Evolutionary conservation across 2,888 invertebrate genomes (phyloP).

Genomic region (Macaria notata): DNA sequence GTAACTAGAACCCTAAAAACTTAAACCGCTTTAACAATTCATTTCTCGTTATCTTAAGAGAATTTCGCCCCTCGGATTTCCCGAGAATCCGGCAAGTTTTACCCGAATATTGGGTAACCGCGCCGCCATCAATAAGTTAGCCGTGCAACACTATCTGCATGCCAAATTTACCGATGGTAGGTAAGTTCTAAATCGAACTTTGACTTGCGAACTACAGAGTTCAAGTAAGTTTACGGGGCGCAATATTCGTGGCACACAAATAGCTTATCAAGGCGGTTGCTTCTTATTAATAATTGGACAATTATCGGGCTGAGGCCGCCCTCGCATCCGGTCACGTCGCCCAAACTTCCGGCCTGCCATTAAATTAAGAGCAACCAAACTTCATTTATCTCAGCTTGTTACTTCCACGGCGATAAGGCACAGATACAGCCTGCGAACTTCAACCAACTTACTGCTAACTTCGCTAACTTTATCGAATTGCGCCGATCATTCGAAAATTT

Average conservation of each 20-base stretch:
- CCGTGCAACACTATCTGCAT: slow-evolving; percentile 6
- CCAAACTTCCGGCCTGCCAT: slow-evolving; percentile 71
- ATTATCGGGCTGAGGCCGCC: slow-evolving; percentile 58
- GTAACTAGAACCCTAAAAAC: slow-evolving; percentile 31
- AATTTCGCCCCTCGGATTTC: slow-evolving; percentile 5
- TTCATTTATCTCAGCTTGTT: slow-evolving; percentile 80
- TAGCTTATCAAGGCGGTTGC: slow-evolving; percentile 33
- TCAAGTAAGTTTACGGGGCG: slow-evolving; percentile 23
- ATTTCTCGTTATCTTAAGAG: slow-evolving; percentile 12
- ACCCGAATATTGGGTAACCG: neutral
- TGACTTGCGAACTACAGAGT: slow-evolving; percentile 26
- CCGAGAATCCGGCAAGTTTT: slow-evolving; percentile 3
- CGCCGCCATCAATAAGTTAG: neutral
- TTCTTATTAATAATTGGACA: slow-evolving; percentile 56
- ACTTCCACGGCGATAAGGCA: slow-evolving; percentile 75
- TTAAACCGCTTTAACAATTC: slow-evolving; percentile 27
- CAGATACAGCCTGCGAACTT: slow-evolving; percentile 70
- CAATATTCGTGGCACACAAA: slow-evolving; percentile 27
- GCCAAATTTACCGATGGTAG: slow-evolving; percentile 6
- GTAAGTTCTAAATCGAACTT: slow-evolving; percentile 17
- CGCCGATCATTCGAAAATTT: slow-evolving; percentile 76
- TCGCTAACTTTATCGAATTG: slow-evolving; percentile 72
- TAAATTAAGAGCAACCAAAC: slow-evolving; percentile 79
- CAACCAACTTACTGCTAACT: slow-evolving; percentile 63
- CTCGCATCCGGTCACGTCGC: slow-evolving; percentile 65